Evolutionary conservation across 2,113 vertebrate species (phyloP), one percentile per base, ranked within the genome.

Genomic region (Phaethornis superciliosus): DNA sequence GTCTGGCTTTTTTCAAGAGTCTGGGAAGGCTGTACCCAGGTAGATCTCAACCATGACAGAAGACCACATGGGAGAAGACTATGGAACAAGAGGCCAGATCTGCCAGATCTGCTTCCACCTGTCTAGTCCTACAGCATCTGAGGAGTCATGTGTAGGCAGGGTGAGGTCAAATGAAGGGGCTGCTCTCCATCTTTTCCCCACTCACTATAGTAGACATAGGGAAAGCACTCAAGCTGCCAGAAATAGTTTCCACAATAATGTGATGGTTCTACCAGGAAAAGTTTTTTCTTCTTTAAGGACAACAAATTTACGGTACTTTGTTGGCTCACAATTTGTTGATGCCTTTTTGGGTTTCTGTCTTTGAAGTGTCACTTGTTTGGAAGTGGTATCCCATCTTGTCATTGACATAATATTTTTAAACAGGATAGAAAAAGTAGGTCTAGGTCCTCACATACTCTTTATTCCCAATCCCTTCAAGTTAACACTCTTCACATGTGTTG

Each of bases 61-160:
- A 58, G 19, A 46, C 3, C 5, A 56, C 13, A 6, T 77, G 12
- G 7, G 6, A 5, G 12, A 77, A 0, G 0, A 26, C 37, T 70
- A 15, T 24, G 37, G 42, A 74, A 77, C 14, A 77, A 47, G n/a
- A 72, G 16, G 40, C 11, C 40, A 40, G 37, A 75, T 12, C 2
- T 9, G 2, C 8, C 37, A 40, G 30, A 86, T 54, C 8, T 32
- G 3, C 52, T 63, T 44, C 11, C 9, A 70, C 8, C 8, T 7
- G 2, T 9, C 12, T 63, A 54, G 49, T 30, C 23, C 17, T n/a
- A 14, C 24, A 62, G 27, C 46, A 70, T 24, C 19, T 30, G 30
- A 30, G 24, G 16, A 74, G n/a, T 3, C 3, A 2, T 22, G 17
- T 76, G 5, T 59, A 37, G 33, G 26, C 13, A 79, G 12, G 60